Evolutionary conservation across 2,113 vertebrate genomes (phyloP).

Genomic region (Vulpes lagopus): DNA sequence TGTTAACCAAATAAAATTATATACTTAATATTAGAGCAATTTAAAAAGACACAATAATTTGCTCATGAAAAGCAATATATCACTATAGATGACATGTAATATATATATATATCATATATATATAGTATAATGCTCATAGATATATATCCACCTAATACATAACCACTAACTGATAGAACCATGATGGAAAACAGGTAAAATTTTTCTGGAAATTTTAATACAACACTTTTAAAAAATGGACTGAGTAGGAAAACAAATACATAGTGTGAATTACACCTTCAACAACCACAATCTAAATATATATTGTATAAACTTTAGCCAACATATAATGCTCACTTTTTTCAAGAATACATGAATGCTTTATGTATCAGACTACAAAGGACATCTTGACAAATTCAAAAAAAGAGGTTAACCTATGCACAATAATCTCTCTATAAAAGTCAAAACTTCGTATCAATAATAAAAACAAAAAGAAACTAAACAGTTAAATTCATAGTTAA

Average conservation of each 20-base stretch:
- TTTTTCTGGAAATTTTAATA: conserved; percentile 19
- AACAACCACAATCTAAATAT: background rate
- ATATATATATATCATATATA: background rate
- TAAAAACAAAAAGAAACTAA: conserved; percentile 15
- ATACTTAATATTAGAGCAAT: background rate
- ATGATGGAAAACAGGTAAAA: background rate
- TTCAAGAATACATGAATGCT: background rate
- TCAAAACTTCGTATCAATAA: conserved; percentile 4
- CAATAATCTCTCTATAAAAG: background rate
- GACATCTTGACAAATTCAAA: background rate
- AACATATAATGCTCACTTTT: background rate
- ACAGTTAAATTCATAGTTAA: background rate
- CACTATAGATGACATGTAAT: background rate
- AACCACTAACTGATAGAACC: background rate
- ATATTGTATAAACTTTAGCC: background rate
- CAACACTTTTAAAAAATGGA: background rate
- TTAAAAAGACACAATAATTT: background rate
- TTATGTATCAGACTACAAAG: background rate
- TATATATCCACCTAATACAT: background rate
- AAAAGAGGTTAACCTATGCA: background rate
- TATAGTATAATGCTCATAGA: background rate
- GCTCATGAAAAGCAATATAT: background rate
- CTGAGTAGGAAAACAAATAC: background rate
- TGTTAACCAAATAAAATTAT: conserved; percentile 23
- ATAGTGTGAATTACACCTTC: background rate